phyloP scores from a whole-genome alignment of 1,140 invertebrate species.

The Zeugodacus cucurbitae region DNA sequence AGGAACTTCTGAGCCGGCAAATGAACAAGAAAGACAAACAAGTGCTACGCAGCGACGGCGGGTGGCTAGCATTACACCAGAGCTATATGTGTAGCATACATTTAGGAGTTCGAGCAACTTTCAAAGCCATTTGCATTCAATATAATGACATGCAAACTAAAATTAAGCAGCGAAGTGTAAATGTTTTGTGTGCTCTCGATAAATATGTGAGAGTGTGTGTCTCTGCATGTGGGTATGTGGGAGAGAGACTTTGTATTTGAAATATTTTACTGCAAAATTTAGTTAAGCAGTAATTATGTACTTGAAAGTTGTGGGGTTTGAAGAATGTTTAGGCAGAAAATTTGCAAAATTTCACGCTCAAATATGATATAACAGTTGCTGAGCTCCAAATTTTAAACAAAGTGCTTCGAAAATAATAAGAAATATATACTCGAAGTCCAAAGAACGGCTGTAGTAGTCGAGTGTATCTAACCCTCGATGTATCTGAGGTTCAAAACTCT shows the following conservation, averaged over 20 bases:
- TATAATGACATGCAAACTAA: neutral
- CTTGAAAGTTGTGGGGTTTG: neutral
- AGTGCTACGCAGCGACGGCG: neutral
- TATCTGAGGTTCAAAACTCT: too few relatives aligned
- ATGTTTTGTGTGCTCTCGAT: neutral
- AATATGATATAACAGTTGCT: too few relatives aligned
- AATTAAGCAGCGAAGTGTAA: neutral
- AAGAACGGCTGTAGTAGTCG: too few relatives aligned
- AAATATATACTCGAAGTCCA: too few relatives aligned
- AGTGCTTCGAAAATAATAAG: too few relatives aligned
- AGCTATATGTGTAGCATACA: slow-evolving; percentile 41
- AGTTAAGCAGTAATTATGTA: neutral
- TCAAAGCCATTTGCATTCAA: neutral
- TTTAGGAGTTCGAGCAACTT: neutral
- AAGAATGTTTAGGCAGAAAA: too few relatives aligned
- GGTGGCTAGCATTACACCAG: slow-evolving; percentile 60
- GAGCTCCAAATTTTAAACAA: too few relatives aligned
- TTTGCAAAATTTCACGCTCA: too few relatives aligned
- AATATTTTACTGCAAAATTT: neutral
- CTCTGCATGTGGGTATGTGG: neutral
- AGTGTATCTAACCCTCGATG: too few relatives aligned
- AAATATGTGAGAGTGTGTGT: neutral
- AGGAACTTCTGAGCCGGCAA: slow-evolving; percentile 54
- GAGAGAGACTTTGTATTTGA: neutral
- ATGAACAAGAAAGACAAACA: slow-evolving; percentile 64